phyloP scores from a whole-genome alignment of 2,113 vertebrate genomes.

The Delphinus delphis region DNA sequence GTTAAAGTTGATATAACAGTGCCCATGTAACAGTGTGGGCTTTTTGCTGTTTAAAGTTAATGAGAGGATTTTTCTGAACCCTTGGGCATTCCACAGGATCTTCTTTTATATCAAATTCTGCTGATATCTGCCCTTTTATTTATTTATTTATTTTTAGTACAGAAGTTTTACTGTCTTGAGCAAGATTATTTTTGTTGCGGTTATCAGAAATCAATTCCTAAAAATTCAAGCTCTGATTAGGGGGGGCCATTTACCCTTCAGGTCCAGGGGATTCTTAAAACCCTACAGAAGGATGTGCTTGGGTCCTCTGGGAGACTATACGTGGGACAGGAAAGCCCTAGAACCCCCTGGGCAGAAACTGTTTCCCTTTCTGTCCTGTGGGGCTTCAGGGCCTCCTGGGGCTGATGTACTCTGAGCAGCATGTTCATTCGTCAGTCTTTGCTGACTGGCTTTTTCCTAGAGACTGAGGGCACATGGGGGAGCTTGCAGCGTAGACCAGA shows the following conservation, averaged over 20 bases:
- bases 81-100: not conserved
- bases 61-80: not conserved
- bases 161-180: constrained; percentile 6
- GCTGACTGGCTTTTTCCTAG: not conserved
- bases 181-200: constrained; percentile 4
- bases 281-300: not conserved
- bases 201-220: constrained; percentile 32
- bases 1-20: not conserved
- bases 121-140: not conserved
- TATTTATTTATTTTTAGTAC: not conserved
- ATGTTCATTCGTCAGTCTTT: not conserved
- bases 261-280: not conserved
- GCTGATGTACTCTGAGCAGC: not conserved
- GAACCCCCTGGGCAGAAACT: not conserved
- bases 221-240: not conserved
- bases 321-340: not conserved
- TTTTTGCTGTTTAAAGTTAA: constrained; percentile 2
- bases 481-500: not conserved
- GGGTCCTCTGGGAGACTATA: not conserved
- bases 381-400: not conserved
- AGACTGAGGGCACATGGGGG: not conserved
- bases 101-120: constrained; percentile 3
- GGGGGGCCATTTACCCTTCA: not conserved
- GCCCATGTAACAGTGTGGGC: not conserved
- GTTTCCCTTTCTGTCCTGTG: not conserved